Percentiles rank a stretch among this genome's conserved stretches.
phyloP scores from a whole-genome alignment of 2,113 vertebrate species.

The Craseonycteris thonglongyai region DNA sequence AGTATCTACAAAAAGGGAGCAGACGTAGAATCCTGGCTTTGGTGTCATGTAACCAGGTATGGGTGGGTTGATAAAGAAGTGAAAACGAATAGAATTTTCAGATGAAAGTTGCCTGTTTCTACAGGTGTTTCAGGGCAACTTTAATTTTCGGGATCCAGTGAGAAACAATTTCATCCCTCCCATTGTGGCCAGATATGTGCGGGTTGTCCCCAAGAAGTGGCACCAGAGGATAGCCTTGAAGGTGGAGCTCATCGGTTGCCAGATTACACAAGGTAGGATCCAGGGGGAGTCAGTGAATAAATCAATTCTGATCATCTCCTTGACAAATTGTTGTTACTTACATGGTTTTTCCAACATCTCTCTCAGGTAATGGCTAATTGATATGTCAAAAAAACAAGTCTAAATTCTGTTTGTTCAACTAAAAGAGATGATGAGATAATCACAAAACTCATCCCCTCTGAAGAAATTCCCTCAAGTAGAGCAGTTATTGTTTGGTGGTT shows the following conservation, averaged over 20 bases:
- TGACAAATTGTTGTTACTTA: not conserved
- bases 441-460: constrained; percentile 72
- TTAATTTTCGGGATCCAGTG: constrained; percentile 78
- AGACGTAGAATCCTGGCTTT: not conserved
- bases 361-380: constrained; percentile 77
- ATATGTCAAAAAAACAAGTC: constrained; percentile 76
- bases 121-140: constrained; percentile 86
- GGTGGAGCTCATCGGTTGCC: constrained; percentile 84
- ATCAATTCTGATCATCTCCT: not conserved
- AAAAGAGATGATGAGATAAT: constrained; percentile 75
- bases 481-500: not conserved
- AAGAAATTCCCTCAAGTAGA: not conserved
- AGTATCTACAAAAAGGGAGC: not conserved
- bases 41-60: not conserved
- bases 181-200: constrained; percentile 80
- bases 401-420: constrained; percentile 66
- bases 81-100: not conserved
- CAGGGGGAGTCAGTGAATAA: not conserved
- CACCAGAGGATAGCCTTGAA: constrained; percentile 82
- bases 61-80: not conserved
- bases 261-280: constrained; percentile 73
- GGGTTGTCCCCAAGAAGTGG: constrained; percentile 83
- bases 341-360: not conserved
- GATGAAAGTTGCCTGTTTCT: not conserved
- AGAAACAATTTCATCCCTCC: constrained; percentile 86